Evolutionary conservation across 2,888 invertebrate genomes (phyloP), one percentile per base, ranked within the genome.

Genomic region (Protodeltote pygarga): DNA sequence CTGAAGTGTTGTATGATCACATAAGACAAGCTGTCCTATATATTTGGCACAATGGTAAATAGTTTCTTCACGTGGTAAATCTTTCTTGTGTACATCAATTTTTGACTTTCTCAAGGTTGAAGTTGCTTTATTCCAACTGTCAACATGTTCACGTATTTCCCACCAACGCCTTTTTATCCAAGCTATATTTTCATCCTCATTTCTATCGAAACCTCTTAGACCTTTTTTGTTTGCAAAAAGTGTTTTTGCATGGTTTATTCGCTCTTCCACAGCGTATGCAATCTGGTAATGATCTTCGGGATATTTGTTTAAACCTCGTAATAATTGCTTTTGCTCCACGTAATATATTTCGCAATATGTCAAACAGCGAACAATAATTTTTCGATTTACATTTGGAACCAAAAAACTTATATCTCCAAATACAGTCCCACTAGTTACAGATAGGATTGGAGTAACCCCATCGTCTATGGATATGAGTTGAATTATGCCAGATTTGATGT

Each of bases 161-260:
- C 85, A 85, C 88, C 88, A 88, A 5, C 86, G 77, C 45, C 59
- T 75, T 52, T 85, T 87, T 3, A 87, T 60, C 87, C 87, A 88
- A 10, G 77, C 75, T 32, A 87, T 71, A 5, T 84, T 82, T 67
- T 88, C 87, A 40, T 83, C 83, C 65, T 87, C 87, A 15, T 74
- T 70, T 66, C 86, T 79, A 27, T 87, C 85, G 44, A 81, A 40
- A 0, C 83, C 85, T 58, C 70, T 74, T 2, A 84, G 60, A 20
- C 77, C 64, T 39, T 77, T 69, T 67, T 88, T 88, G 55, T 80
- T 81, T 1, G 61, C 59, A 41, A 78, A 75, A 10, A 88, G 57
- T 10, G 75, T 76, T 15, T 64, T 76, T 9, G 86, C 87, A 53
- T 88, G 88, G 41, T 80, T 70, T 3, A 88, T 52, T 65, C 83